phyloP scores from a whole-genome alignment of 2,888 invertebrate species.

The Stegophylla sp. region DNA sequence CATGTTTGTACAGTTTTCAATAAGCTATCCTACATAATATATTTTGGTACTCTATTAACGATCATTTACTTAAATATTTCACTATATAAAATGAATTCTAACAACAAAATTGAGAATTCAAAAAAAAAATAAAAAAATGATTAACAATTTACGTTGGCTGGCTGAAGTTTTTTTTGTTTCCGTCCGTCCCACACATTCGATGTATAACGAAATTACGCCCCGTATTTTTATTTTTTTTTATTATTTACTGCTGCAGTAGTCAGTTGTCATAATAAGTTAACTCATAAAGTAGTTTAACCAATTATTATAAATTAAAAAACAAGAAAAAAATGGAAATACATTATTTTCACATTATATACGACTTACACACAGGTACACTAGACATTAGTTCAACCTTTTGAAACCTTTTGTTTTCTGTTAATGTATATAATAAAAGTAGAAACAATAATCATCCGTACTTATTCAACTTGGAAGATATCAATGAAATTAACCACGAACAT shows the following conservation, averaged over 20 bases:
- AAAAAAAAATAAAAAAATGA: neutral
- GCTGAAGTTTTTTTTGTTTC: conserved; percentile 4
- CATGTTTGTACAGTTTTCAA: too few relatives aligned
- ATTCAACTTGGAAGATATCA: neutral
- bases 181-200: conserved; percentile 15
- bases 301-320: conserved; percentile 1
- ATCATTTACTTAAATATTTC: too few relatives aligned
- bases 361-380: neutral
- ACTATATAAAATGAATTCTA: too few relatives aligned
- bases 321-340: neutral
- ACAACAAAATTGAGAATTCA: too few relatives aligned
- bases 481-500: too few relatives aligned
- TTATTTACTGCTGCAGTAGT: neutral
- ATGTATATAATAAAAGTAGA: neutral
- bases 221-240: conserved; percentile 2
- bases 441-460: neutral
- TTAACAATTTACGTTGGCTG: conserved; percentile 3
- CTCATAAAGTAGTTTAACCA: neutral
- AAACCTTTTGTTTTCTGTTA: neutral
- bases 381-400: neutral
- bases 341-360: conserved; percentile 16
- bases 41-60: too few relatives aligned
- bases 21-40: too few relatives aligned
- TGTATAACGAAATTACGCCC: neutral
- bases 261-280: neutral